phyloP scores from a whole-genome alignment of 2,888 invertebrate species.

The Conops quadrifasciatus region DNA sequence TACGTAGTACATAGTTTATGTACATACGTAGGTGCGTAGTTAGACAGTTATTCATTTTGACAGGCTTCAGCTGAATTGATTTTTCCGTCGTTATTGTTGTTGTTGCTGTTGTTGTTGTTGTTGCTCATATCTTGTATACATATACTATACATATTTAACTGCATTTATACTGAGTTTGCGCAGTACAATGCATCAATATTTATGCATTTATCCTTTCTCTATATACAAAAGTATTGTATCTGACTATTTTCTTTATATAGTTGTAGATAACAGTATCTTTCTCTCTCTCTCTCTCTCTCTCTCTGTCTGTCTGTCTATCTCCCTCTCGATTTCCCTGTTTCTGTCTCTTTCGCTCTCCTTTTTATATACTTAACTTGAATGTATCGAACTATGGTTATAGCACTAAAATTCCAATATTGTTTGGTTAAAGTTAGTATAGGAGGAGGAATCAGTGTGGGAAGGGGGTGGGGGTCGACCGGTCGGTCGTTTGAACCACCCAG shows the following conservation, averaged over 20 bases:
- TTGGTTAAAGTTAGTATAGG: background rate
- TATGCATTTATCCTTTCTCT: conserved; percentile 24
- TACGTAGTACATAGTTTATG: too few species aligned
- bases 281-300: too few species aligned
- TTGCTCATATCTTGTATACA: too few species aligned
- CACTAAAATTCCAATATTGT: conserved; percentile 20
- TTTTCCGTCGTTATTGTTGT: conserved; percentile 46
- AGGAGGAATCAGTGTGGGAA: background rate
- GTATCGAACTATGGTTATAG: conserved; percentile 8
- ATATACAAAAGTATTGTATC: too few species aligned
- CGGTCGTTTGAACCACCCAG: background rate
- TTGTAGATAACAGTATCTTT: too few species aligned
- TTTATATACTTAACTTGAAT: background rate
- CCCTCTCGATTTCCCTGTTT: too few species aligned
- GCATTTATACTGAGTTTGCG: conserved; percentile 33
- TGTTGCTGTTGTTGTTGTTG: too few species aligned
- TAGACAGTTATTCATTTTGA: conserved; percentile 28
- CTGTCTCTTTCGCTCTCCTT: too few species aligned
- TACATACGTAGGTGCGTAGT: conserved; percentile 20
- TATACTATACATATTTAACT: too few species aligned
- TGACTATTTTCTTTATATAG: too few species aligned
- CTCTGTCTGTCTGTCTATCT: background rate
- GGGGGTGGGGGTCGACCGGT: background rate
- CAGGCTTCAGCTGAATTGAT: conserved; percentile 60
- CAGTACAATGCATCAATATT: conserved; percentile 34